Conservation (phyloP, 2,113 vertebrate genomes). For the Sturnira hondurensis region DNA sequence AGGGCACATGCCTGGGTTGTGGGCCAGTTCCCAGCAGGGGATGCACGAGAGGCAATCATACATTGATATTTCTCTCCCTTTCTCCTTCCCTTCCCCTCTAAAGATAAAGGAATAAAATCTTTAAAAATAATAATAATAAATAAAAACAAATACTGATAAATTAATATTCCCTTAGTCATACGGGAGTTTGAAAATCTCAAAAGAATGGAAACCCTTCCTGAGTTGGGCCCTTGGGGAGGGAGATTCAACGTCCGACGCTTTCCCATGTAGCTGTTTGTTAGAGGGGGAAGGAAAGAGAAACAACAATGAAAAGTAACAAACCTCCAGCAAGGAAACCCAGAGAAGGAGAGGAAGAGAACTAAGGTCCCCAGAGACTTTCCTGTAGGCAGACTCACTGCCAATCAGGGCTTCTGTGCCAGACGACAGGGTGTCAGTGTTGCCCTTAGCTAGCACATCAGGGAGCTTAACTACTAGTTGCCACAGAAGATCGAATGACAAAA, state of each 20-base stretch:
- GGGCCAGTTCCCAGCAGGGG: too few species aligned
- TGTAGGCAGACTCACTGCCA: background rate
- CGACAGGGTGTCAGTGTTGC: background rate
- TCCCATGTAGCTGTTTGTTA: background rate
- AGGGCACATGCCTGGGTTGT: too few species aligned
- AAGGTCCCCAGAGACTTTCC: background rate
- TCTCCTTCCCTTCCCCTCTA: too few species aligned
- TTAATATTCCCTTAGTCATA: background rate
- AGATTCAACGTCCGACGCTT: background rate
- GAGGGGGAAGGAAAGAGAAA: background rate
- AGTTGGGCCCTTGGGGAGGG: background rate
- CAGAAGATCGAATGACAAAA: background rate
- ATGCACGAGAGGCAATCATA: too few species aligned
- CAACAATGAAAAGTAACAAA: background rate
- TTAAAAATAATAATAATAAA: too few species aligned
- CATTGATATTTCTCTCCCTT: too few species aligned
- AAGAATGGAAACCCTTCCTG: background rate
- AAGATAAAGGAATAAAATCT: too few species aligned
- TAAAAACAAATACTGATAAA: background rate
- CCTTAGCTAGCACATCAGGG: background rate
- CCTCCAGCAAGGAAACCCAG: background rate
- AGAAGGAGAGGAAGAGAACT: background rate
- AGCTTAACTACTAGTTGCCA: background rate
- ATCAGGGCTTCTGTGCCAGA: background rate
- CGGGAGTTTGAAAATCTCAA: background rate